Evolutionary conservation across 2,888 invertebrate genomes (phyloP).

Genomic region (Coecobrya sp.): DNA sequence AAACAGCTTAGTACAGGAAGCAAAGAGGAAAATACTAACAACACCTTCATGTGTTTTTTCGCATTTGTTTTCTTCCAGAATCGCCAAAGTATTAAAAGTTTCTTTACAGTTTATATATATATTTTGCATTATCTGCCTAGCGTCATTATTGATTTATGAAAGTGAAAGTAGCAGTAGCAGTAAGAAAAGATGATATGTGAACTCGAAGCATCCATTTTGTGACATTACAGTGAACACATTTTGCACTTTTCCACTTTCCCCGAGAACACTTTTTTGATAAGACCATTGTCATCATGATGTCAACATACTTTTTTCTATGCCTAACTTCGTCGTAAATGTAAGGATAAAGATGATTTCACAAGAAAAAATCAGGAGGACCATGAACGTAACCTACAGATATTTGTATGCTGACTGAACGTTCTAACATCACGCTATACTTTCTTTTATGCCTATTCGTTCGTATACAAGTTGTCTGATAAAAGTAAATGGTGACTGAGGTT

Average conservation of each 20-base stretch:
- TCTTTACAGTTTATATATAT: neutral
- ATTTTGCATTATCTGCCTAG: neutral
- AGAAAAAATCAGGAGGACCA: neutral
- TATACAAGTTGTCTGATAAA: neutral
- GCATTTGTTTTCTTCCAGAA: neutral
- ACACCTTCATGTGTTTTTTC: neutral
- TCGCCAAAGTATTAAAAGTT: neutral
- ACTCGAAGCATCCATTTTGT: constrained; percentile 10
- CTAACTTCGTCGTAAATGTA: neutral
- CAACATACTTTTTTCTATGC: neutral
- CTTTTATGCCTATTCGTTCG: neutral
- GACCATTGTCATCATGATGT: constrained; percentile 4
- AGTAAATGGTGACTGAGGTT: neutral
- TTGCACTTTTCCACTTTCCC: constrained; percentile 24
- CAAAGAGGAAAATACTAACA: neutral
- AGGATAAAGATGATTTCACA: neutral
- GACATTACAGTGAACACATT: neutral
- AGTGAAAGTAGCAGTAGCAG: constrained; percentile 46
- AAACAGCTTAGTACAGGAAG: no score
- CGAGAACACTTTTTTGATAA: constrained; percentile 14
- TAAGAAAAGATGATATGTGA: neutral
- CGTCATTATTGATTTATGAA: constrained; percentile 62
- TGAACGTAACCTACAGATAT: neutral
- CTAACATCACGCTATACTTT: neutral
- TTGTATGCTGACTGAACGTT: neutral